phyloP scores from a whole-genome alignment of 2,888 invertebrate genomes.

The Cordylochernes scorpioides region DNA sequence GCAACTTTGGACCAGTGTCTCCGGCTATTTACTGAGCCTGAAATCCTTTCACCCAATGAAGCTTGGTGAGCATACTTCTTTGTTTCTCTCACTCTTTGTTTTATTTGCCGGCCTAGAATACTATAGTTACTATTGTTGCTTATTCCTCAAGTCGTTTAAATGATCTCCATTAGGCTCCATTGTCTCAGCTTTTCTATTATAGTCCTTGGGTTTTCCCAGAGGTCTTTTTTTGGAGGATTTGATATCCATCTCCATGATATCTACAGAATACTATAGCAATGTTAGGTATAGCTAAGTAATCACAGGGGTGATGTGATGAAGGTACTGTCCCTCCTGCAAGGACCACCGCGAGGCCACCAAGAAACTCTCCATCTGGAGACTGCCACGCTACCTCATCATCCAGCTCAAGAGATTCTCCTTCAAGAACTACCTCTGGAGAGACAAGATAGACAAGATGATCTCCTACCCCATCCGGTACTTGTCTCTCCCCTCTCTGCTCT shows the following conservation, averaged over 20 bases:
- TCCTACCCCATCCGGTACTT: slow-evolving; percentile 18
- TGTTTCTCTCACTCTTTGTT: not conserved
- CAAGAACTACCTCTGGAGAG: slow-evolving; percentile 17
- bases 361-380: slow-evolving; percentile 19
- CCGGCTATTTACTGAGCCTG: slow-evolving; percentile 26
- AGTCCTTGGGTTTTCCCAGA: too few relatives aligned
- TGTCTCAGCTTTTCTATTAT: too few relatives aligned
- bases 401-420: slow-evolving; percentile 23
- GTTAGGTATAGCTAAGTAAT: too few relatives aligned
- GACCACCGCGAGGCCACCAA: slow-evolving; percentile 21
- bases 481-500: not conserved
- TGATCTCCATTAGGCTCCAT: too few relatives aligned
- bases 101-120: too few relatives aligned
- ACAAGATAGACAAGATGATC: slow-evolving; percentile 18
- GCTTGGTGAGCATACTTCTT: slow-evolving; percentile 23
- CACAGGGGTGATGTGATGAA: too few relatives aligned
- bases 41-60: slow-evolving; percentile 25
- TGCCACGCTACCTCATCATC: slow-evolving; percentile 21
- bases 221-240: too few relatives aligned
- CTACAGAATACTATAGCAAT: too few relatives aligned
- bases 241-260: too few relatives aligned
- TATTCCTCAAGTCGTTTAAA: too few relatives aligned
- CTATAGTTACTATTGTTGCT: too few relatives aligned
- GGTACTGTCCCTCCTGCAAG: slow-evolving; percentile 17
- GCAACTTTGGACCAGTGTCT: slow-evolving; percentile 22